Base-by-base conservation (phyloP, 2,113 vertebrate species). In the Pelodiscus sinensis region DNA sequence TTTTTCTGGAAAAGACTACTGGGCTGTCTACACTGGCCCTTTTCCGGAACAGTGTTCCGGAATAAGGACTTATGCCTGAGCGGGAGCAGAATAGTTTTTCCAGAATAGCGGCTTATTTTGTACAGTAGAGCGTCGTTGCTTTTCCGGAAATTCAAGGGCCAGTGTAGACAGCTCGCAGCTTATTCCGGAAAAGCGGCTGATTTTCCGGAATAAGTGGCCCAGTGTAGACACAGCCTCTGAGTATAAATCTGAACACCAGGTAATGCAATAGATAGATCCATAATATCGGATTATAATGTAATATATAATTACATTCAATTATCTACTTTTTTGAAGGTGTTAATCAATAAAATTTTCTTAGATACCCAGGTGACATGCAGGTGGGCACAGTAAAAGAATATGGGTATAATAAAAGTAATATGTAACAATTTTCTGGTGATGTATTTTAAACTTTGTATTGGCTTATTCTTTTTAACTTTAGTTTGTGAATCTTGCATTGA, bases 401-500 rank as follows among this genome's bases (percentile, higher is more conserved):
- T 65, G 19, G 50, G 29, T 75, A 78, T 62, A 31, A 79, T 10
- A 44, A 8, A 91, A 89, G 55, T 86, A 24, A 19, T 2, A 7
- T 6, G 2, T 55, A 51, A 6, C 60, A 92, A 71, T 4, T 11
- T 89, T 93, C 73, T 71, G 44, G 2, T 54, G 18, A 60, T 52
- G 4, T 75, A 83, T 60, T 35, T 92, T 79, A 89, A 79, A 71
- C 25, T 16, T 95, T 84, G 68, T 83, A 94, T 82, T 91, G 38
- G 14, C 68, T 96, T 82, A 9, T 84, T 90, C 82, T 65, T 82
- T 93, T 73, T 38, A 24, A 82, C 93, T 96, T 75, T 93, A 98
- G 98, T 98, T 90, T 98, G 98, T 94, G 98, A 99, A 95, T 98
- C 99, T 79, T 99, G 99, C 84, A 98, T 98, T 90, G 98, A 99